Conservation (phyloP, 53 echinoderm and acorn worm species). For the Echinarachnius parma region DNA sequence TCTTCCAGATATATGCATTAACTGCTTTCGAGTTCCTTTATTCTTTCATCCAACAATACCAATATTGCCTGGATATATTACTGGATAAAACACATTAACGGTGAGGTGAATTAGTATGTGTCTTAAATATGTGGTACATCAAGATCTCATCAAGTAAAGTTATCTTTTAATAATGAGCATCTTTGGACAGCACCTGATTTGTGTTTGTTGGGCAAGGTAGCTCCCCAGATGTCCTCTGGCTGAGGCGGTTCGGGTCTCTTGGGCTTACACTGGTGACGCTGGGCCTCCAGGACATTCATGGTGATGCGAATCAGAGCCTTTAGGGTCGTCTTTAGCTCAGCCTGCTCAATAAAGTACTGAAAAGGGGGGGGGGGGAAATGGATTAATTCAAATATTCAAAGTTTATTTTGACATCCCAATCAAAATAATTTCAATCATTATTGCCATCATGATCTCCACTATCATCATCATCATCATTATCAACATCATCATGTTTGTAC, state of each 20-base stretch:
- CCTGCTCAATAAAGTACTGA: constrained; percentile 82
- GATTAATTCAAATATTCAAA: too few relatives aligned
- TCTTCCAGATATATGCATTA: too few relatives aligned
- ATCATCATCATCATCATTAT: constrained; percentile 22
- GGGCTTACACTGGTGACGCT: constrained; percentile 87
- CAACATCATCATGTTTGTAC: not conserved
- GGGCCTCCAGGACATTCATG: constrained; percentile 85
- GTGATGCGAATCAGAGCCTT: constrained; percentile 71
- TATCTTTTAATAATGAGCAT: not conserved
- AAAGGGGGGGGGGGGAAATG: too few relatives aligned
- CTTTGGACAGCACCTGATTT: constrained; percentile 7
- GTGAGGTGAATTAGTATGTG: too few relatives aligned
- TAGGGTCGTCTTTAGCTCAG: constrained; percentile 69
- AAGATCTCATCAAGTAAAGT: too few relatives aligned
- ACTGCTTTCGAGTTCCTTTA: too few relatives aligned
- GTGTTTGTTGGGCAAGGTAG: constrained; percentile 41
- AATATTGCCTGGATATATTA: too few relatives aligned
- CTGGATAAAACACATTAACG: too few relatives aligned
- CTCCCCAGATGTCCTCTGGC: constrained; percentile 96
- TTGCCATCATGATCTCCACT: constrained; percentile 10
- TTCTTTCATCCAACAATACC: too few relatives aligned
- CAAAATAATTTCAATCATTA: not conserved
- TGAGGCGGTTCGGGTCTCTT: constrained; percentile 91
- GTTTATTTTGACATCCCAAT: too few relatives aligned
- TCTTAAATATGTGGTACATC: too few relatives aligned